phyloP scores from a whole-genome alignment of 1,140 invertebrate species.

The Pogonomyrmex barbatus region DNA sequence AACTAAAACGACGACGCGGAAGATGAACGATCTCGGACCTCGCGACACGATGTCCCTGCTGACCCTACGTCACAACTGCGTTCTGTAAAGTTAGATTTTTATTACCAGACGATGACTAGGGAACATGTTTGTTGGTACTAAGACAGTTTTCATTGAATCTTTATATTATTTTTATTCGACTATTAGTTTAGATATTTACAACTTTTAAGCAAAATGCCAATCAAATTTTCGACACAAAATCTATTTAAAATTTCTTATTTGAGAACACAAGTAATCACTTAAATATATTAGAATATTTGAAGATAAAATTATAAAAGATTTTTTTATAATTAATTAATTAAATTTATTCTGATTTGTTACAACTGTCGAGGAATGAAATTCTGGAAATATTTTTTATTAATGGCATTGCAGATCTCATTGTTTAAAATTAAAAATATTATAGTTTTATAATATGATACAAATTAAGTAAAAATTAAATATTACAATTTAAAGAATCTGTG shows the following conservation, averaged over 20 bases:
- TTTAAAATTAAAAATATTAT: background rate
- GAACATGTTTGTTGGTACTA: background rate
- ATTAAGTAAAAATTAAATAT: too few relatives aligned
- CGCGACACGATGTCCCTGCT: background rate
- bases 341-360: background rate
- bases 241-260: background rate
- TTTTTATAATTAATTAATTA: background rate
- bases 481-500: background rate
- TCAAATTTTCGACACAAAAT: background rate
- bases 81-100: conserved; percentile 28
- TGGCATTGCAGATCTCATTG: background rate
- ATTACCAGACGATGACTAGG: background rate
- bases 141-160: background rate
- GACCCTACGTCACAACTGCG: background rate
- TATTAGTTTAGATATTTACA: background rate
- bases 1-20: conserved; percentile 27
- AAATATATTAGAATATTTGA: background rate
- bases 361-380: background rate
- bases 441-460: background rate
- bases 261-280: background rate
- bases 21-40: background rate
- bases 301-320: background rate
- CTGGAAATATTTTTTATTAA: background rate
- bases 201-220: background rate
- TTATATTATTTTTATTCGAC: background rate